Evolutionary conservation across 2,113 vertebrate genomes (phyloP).

Genomic region (Proterorhinus semilunaris): DNA sequence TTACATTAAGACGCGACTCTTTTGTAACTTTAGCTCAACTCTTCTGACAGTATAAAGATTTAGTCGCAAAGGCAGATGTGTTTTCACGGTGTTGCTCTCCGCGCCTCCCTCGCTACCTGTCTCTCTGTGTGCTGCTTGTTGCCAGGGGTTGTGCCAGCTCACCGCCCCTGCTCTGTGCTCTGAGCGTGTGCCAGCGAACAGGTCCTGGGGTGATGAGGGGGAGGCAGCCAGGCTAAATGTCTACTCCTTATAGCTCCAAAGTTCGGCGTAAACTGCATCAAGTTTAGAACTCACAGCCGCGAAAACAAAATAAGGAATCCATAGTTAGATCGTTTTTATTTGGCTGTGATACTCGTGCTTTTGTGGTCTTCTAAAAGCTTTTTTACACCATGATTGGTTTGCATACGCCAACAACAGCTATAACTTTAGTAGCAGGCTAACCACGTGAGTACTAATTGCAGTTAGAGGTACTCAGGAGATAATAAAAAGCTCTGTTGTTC

Average conservation of each 20-base stretch:
- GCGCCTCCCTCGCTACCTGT: constrained; percentile 38
- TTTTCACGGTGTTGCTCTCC: constrained; percentile 1
- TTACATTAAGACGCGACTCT: background rate
- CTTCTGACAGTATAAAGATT: background rate
- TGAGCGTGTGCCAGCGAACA: constrained; percentile 45
- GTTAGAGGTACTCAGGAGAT: constrained; percentile 15
- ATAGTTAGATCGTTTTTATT: background rate
- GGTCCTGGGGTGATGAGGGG: constrained; percentile 37
- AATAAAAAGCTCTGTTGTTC: constrained; percentile 13
- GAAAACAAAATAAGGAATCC: constrained; percentile 5
- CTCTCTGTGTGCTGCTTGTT: constrained; percentile 41
- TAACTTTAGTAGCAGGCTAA: background rate
- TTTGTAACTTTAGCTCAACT: background rate
- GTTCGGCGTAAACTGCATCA: constrained; percentile 34
- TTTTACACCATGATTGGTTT: constrained; percentile 7
- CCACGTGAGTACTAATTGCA: background rate
- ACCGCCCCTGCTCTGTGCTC: constrained; percentile 41
- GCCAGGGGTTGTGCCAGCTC: constrained; percentile 45
- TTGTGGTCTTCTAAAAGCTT: constrained; percentile 3
- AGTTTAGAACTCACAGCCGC: background rate
- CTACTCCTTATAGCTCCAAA: constrained; percentile 32
- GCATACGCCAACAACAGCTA: constrained; percentile 2
- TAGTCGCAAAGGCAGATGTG: background rate
- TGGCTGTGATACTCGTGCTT: constrained; percentile 1
- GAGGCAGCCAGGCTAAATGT: constrained; percentile 37